Conservation (phyloP, 2,113 vertebrate genomes). For the Aptenodytes forsteri region DNA sequence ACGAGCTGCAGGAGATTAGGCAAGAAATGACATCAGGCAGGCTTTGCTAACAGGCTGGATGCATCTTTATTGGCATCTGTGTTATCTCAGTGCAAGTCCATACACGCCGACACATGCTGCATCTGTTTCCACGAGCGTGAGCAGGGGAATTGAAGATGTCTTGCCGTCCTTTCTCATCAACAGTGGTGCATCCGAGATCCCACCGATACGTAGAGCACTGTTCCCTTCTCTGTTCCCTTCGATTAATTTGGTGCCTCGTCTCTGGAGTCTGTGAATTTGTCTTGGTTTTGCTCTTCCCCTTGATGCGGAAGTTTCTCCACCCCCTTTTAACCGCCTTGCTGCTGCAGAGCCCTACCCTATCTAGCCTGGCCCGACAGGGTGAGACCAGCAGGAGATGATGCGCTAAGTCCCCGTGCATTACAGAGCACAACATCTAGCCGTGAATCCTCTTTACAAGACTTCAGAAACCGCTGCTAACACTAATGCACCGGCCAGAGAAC, state of each 20-base stretch:
- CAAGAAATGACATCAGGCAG: constrained; percentile 73
- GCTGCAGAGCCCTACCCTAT: neutral
- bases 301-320: neutral
- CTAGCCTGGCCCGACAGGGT: neutral
- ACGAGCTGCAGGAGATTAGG: neutral
- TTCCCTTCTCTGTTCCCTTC: constrained; percentile 23
- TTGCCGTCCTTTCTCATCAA: neutral
- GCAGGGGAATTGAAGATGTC: neutral
- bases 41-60: constrained; percentile 69
- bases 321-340: neutral
- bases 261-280: constrained; percentile 17
- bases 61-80: constrained; percentile 50
- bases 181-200: neutral
- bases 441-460: neutral
- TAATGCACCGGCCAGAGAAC: neutral
- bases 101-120: neutral
- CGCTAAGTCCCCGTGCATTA: neutral
- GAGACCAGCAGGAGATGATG: neutral
- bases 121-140: neutral
- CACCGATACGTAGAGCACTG: neutral
- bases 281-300: constrained; percentile 4
- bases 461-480: neutral
- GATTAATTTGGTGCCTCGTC: constrained; percentile 58
- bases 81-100: neutral
- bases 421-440: neutral